Conservation (phyloP, 2,888 invertebrate genomes). For the Arenicola marina region DNA sequence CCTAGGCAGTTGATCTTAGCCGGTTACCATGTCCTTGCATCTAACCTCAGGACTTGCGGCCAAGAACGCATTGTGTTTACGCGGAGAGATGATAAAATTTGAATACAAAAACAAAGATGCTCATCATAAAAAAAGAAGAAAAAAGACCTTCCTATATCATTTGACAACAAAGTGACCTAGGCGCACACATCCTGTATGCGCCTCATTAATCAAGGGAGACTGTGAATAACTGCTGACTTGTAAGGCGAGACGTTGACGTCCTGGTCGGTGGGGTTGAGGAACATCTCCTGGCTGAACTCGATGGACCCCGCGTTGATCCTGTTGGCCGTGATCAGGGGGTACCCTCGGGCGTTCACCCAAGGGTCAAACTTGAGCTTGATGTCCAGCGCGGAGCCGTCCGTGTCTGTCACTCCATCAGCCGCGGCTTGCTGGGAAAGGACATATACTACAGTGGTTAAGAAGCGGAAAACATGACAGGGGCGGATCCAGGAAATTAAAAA, state of each 20-base stretch:
- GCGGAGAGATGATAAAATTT: too few species aligned
- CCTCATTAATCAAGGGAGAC: not conserved
- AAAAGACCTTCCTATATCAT: too few species aligned
- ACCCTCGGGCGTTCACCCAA: slow-evolving; percentile 26
- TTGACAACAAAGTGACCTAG: too few species aligned
- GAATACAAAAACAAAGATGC: too few species aligned
- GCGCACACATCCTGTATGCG: too few species aligned
- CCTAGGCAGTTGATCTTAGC: too few species aligned
- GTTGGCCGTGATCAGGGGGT: slow-evolving; percentile 11
- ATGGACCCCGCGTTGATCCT: not conserved
- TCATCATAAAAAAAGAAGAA: too few species aligned
- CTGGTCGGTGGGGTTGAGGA: not conserved
- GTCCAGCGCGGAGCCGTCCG: slow-evolving; percentile 17
- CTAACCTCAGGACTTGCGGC: too few species aligned
- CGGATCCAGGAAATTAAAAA: not conserved
- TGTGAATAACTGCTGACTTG: not conserved
- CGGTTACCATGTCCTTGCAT: too few species aligned
- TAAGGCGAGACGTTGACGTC: not conserved
- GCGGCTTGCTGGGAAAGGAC: slow-evolving; percentile 16
- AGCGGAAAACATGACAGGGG: not conserved
- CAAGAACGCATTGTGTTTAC: too few species aligned
- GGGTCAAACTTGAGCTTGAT: slow-evolving; percentile 19
- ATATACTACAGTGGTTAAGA: not conserved
- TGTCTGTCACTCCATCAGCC: slow-evolving; percentile 14
- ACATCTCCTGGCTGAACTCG: not conserved